phyloP scores from a whole-genome alignment of 1,140 invertebrate species.

The Cherax destructor region DNA sequence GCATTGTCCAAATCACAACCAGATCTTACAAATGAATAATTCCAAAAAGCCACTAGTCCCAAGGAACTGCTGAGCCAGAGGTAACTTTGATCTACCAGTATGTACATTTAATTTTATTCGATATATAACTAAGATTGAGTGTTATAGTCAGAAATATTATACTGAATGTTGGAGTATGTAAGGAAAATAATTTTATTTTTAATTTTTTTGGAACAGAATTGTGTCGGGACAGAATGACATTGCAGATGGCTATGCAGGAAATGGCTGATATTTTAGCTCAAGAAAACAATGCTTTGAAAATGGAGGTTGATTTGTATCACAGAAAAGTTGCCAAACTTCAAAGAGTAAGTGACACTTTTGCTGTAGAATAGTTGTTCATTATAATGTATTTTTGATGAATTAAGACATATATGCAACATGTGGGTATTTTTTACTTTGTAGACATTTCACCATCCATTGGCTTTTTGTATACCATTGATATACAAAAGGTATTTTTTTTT shows the following conservation, averaged over 20 bases:
- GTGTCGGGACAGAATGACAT: conserved; percentile 73
- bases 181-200: not conserved
- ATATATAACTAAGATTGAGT: not conserved
- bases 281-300: conserved; percentile 89
- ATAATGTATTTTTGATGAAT: not conserved
- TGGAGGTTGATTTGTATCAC: conserved; percentile 87
- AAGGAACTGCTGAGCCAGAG: conserved; percentile 69
- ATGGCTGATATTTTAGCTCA: conserved; percentile 89
- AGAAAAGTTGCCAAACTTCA: conserved; percentile 91
- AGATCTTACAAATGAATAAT: conserved; percentile 76
- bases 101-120: not conserved
- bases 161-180: not conserved
- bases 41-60: conserved; percentile 58
- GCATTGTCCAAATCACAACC: conserved; percentile 86
- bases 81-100: conserved; percentile 28
- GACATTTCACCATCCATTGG: too few species aligned
- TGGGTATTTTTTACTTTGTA: too few species aligned
- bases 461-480: too few species aligned
- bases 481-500: too few species aligned
- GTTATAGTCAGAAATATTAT: not conserved
- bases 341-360: conserved; percentile 80
- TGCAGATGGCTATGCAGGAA: conserved; percentile 81
- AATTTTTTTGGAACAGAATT: conserved; percentile 21
- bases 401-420: too few species aligned
- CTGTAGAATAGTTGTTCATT: not conserved